Conservation (phyloP, 2,888 invertebrate genomes). For the Caenorhabditis drosophilae region DNA sequence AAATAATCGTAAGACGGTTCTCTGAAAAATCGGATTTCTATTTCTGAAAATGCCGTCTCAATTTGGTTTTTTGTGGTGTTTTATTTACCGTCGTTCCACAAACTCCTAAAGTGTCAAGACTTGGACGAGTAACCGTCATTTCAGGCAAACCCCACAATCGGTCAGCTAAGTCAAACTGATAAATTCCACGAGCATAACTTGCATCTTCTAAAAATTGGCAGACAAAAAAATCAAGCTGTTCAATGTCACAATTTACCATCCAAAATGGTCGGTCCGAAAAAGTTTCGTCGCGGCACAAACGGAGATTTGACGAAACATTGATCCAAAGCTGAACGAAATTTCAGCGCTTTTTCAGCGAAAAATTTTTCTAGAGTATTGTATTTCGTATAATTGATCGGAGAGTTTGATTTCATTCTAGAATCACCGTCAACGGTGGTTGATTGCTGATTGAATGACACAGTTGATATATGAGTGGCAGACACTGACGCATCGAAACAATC, state of each 20-base stretch:
- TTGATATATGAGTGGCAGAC: slow-evolving; percentile 30
- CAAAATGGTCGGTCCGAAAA: slow-evolving; percentile 42
- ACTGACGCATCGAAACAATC: slow-evolving; percentile 58
- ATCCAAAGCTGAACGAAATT: slow-evolving; percentile 38
- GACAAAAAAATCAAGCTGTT: neutral
- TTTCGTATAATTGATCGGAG: slow-evolving; percentile 11
- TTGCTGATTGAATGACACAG: slow-evolving; percentile 5
- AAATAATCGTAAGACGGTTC: slow-evolving; percentile 48
- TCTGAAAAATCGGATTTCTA: slow-evolving; percentile 37
- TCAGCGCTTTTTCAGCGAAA: slow-evolving; percentile 30
- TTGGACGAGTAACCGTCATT: slow-evolving; percentile 38
- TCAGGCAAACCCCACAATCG: slow-evolving; percentile 61
- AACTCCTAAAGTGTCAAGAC: slow-evolving; percentile 50
- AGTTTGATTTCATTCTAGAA: slow-evolving; percentile 10
- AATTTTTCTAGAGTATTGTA: slow-evolving; percentile 24
- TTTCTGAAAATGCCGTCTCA: too few relatives aligned
- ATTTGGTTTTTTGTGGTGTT: too few relatives aligned
- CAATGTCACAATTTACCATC: slow-evolving; percentile 43
- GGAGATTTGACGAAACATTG: slow-evolving; percentile 47
- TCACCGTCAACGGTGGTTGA: slow-evolving; percentile 23
- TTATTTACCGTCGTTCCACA: slow-evolving; percentile 47
- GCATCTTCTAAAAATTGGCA: slow-evolving; percentile 51
- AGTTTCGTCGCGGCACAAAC: slow-evolving; percentile 36
- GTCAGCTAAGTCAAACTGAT: slow-evolving; percentile 59
- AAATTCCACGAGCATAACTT: slow-evolving; percentile 57